A percentile compares a stretch with the other conserved stretches of the same genome.
Evolutionary conservation across 1,140 invertebrate genomes (phyloP).

Genomic region (Antheraea pernyi): DNA sequence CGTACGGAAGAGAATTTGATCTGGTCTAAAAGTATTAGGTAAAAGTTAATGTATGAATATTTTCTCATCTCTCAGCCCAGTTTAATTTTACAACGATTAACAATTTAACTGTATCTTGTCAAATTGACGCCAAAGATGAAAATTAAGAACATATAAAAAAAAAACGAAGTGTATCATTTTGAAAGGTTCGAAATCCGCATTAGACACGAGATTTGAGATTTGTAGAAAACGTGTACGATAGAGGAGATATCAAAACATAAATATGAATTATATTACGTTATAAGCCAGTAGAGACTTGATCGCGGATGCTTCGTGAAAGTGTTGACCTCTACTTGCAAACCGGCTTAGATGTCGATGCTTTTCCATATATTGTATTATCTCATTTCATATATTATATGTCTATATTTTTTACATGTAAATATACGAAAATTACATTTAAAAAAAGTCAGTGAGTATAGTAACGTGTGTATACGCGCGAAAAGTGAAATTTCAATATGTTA

Average conservation of each 20-base stretch:
- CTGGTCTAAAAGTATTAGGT: too few species aligned
- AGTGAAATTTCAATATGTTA: too few species aligned
- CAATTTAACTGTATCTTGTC: too few species aligned
- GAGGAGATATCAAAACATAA: constrained; percentile 2
- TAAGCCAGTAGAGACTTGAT: constrained; percentile 14
- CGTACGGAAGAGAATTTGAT: too few species aligned
- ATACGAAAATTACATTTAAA: neutral
- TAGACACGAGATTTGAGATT: neutral
- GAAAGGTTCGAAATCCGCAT: neutral
- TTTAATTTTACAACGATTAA: too few species aligned
- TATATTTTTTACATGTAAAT: neutral
- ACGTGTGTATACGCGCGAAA: too few species aligned
- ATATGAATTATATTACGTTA: constrained; percentile 11
- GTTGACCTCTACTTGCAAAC: constrained; percentile 19
- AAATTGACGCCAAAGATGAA: too few species aligned
- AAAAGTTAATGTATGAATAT: too few species aligned
- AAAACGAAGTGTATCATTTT: neutral
- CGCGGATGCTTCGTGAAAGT: constrained; percentile 27
- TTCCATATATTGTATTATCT: constrained; percentile 3
- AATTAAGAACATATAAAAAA: too few species aligned
- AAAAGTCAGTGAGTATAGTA: too few species aligned
- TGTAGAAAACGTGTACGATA: neutral
- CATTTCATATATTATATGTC: too few species aligned
- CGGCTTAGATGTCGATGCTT: neutral
- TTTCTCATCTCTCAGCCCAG: too few species aligned